Percentiles rank a stretch among this genome's conserved stretches.
These are phyloP conservation scores for Aporophyla lueneburgensis DNA, from an alignment of 2,888 invertebrate genomes.

Conservation along the genomic window DNA sequence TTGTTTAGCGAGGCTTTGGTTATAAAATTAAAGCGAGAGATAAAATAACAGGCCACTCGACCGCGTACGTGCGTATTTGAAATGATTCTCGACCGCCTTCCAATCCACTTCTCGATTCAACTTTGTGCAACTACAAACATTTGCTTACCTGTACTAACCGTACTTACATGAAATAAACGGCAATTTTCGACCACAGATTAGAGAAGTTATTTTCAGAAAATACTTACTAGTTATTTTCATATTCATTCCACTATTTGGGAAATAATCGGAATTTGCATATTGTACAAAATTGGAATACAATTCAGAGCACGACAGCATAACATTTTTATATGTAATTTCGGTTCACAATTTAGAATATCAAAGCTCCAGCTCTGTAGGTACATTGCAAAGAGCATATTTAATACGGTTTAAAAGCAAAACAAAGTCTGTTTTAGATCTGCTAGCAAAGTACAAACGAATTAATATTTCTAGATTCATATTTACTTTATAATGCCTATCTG, in stretches of 20 bases:
- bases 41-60: conserved; percentile 63
- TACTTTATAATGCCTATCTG: neutral
- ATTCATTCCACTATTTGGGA: neutral
- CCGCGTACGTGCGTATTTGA: conserved; percentile 63
- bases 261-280: neutral
- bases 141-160: conserved; percentile 29
- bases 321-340: conserved; percentile 7
- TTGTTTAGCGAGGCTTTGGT: conserved; percentile 46
- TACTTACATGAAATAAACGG: conserved; percentile 22
- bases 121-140: conserved; percentile 50
- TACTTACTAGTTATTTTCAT: neutral
- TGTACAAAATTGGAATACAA: neutral
- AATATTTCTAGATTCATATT: conserved; percentile 12
- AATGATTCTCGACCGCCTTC: conserved; percentile 64
- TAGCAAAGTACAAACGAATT: conserved; percentile 33
- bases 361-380: conserved; percentile 22
- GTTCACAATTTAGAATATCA: conserved; percentile 30
- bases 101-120: conserved; percentile 58
- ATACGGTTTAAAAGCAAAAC: conserved; percentile 39
- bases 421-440: conserved; percentile 37
- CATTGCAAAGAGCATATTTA: conserved; percentile 44
- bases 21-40: conserved; percentile 64
- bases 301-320: neutral
- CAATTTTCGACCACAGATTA: conserved; percentile 19
- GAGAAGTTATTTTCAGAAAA: neutral